Evolutionary conservation across 2,888 invertebrate genomes (phyloP).

Genomic region (Aspidiotus rigidus): DNA sequence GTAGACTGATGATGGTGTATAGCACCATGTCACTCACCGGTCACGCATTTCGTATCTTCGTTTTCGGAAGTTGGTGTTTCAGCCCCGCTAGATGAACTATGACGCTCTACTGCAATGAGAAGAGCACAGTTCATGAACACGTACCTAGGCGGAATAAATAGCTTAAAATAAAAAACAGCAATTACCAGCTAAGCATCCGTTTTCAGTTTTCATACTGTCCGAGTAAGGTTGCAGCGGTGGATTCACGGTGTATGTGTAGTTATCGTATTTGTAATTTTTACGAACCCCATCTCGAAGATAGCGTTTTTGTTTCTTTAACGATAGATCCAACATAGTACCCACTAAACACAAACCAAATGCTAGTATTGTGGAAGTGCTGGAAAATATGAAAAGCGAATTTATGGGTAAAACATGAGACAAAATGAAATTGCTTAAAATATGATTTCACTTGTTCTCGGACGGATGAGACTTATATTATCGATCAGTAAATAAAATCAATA

Average conservation of each 20-base stretch:
- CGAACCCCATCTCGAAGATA: slow-evolving; percentile 27
- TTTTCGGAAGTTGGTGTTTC: slow-evolving; percentile 24
- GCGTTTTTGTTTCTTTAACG: slow-evolving; percentile 35
- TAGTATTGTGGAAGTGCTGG: slow-evolving; percentile 37
- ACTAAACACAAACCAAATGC: slow-evolving; percentile 36
- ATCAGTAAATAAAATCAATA: no score
- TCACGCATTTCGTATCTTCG: slow-evolving; percentile 14
- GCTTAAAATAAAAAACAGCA: neutral
- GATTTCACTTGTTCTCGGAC: no score
- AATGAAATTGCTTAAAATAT: no score
- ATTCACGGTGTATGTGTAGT: slow-evolving; percentile 39
- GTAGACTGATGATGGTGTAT: no score
- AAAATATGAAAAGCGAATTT: slow-evolving; percentile 15
- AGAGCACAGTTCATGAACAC: no score
- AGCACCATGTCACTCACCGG: no score
- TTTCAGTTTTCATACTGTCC: slow-evolving; percentile 34
- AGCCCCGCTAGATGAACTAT: slow-evolving; percentile 15
- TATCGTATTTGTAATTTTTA: slow-evolving; percentile 39
- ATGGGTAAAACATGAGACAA: no score
- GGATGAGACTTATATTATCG: no score
- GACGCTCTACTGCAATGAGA: neutral
- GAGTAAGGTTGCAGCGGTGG: slow-evolving; percentile 31
- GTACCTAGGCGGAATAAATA: no score
- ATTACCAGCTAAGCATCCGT: slow-evolving; percentile 28
- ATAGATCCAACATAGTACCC: slow-evolving; percentile 39